A percentile compares a stretch with the other conserved stretches of the same genome.
These are phyloP conservation scores for Tenthredo livida DNA, from an alignment of 2,888 invertebrate species.

Conservation along the genomic window DNA sequence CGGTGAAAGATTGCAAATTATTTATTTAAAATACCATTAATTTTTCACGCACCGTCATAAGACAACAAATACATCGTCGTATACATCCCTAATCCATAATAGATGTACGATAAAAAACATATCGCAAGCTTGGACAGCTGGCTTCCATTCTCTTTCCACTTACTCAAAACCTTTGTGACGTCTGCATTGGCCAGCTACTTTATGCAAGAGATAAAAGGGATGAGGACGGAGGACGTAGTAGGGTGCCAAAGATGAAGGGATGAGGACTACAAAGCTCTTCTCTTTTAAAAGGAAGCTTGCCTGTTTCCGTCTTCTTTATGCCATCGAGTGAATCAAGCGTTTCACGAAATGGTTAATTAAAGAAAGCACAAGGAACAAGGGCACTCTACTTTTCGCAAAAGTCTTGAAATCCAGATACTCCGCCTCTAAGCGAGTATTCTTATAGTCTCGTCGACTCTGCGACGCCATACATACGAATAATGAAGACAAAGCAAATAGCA, in stretches of 20 bases:
- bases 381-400: constrained; percentile 6
- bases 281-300: not conserved
- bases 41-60: not conserved
- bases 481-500: not conserved
- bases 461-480: not conserved
- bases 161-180: not conserved
- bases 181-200: constrained; percentile 9
- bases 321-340: constrained; percentile 41
- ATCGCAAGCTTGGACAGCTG: not conserved
- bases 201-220: not conserved
- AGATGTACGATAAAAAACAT: not conserved
- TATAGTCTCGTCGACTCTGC: not conserved
- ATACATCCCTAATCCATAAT: constrained; percentile 5
- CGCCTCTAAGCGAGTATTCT: constrained; percentile 25
- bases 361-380: constrained; percentile 26
- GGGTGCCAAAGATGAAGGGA: not conserved
- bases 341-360: constrained; percentile 49
- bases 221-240: not conserved
- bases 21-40: not conserved
- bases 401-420: not conserved
- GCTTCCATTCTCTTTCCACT: not conserved
- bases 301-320: constrained; percentile 34
- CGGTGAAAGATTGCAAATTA: not conserved
- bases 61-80: not conserved
- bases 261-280: constrained; percentile 33